phyloP scores from a whole-genome alignment of 2,888 invertebrate genomes.

The Sturmia bella region DNA sequence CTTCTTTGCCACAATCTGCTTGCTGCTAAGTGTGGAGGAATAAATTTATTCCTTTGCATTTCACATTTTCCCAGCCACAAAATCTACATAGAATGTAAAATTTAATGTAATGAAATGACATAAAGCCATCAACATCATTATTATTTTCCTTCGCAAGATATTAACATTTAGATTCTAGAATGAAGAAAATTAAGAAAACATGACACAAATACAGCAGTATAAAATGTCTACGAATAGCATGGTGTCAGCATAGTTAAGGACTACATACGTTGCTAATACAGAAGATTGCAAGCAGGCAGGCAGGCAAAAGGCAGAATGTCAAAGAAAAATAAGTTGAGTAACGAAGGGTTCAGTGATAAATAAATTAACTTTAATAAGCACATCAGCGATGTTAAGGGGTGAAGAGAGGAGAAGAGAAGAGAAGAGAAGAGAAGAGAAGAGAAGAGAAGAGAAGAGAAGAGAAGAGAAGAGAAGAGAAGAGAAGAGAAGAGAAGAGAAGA shows the following conservation, averaged over 20 bases:
- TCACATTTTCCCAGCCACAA: slow-evolving; percentile 50
- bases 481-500: too few species aligned
- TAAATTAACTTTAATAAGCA: too few species aligned
- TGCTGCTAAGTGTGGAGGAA: neutral
- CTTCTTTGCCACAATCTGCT: slow-evolving; percentile 17
- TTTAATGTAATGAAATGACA: slow-evolving; percentile 69
- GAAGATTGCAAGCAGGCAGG: slow-evolving; percentile 25
- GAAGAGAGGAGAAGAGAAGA: too few species aligned
- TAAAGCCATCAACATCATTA: slow-evolving; percentile 67
- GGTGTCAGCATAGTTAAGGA: slow-evolving; percentile 35
- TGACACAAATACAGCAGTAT: neutral
- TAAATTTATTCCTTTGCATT: slow-evolving; percentile 17
- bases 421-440: too few species aligned
- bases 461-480: too few species aligned
- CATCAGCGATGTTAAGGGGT: too few species aligned
- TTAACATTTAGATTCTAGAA: slow-evolving; percentile 28
- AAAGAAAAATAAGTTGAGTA: too few species aligned
- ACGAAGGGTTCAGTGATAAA: too few species aligned
- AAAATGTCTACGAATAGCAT: slow-evolving; percentile 3
- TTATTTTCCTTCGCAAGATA: slow-evolving; percentile 30
- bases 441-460: too few species aligned
- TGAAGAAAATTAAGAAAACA: slow-evolving; percentile 23
- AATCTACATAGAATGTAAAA: slow-evolving; percentile 69
- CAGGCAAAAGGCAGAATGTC: too few species aligned
- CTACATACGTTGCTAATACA: slow-evolving; percentile 33